These are phyloP conservation scores for Orbicella faveolata DNA, from an alignment of 64 coral and sea anemone species.

Conservation along the genomic window DNA sequence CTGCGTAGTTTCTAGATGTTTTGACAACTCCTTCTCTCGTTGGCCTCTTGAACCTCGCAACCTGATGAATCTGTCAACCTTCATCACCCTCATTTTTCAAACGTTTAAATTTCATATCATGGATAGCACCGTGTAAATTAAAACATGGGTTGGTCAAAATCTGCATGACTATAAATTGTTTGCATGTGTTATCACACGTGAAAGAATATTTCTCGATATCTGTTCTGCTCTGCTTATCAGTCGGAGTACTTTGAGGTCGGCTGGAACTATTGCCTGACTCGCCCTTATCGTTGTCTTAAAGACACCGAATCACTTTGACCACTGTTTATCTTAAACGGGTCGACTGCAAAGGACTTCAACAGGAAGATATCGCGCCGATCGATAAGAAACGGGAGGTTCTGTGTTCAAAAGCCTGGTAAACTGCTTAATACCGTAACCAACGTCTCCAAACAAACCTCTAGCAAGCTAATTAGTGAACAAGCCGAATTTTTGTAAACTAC, in stretches of 20 bases:
- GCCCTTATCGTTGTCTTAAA: background rate
- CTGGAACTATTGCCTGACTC: background rate
- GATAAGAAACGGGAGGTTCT: background rate
- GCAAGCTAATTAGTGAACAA: background rate
- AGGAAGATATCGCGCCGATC: background rate
- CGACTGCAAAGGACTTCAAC: background rate
- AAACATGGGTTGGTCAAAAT: background rate
- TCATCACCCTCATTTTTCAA: too few relatives aligned
- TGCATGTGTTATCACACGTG: background rate
- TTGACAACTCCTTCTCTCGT: too few relatives aligned
- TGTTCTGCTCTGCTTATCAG: constrained; percentile 11
- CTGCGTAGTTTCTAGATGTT: too few relatives aligned
- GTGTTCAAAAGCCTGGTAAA: background rate
- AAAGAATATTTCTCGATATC: background rate
- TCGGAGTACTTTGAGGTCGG: background rate
- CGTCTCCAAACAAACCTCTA: background rate
- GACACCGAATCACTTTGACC: constrained; percentile 2
- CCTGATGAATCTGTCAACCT: too few relatives aligned
- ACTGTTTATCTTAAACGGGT: background rate
- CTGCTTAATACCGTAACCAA: background rate
- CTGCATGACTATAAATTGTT: background rate
- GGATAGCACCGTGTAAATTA: background rate
- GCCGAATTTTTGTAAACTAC: too few relatives aligned
- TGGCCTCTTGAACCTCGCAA: too few relatives aligned
- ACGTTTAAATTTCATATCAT: background rate